Evolutionary conservation across 2,113 vertebrate genomes (phyloP).

Genomic region (Amphilophus citrinellus): DNA sequence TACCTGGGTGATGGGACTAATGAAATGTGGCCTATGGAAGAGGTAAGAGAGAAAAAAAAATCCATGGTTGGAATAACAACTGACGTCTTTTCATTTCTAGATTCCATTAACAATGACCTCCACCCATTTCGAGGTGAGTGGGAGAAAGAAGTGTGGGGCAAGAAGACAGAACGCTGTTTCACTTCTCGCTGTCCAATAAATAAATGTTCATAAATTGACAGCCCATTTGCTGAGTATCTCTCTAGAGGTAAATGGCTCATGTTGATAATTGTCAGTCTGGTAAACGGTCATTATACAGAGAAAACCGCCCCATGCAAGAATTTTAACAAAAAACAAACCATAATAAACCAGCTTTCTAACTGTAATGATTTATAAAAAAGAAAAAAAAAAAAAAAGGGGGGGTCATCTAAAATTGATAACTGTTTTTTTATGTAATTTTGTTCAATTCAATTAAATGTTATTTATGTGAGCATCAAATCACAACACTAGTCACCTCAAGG

Average conservation of each 20-base stretch:
- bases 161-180: not conserved
- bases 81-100: conserved; percentile 46
- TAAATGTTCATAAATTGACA: conserved; percentile 9
- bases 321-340: not conserved
- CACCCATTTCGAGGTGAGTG: conserved; percentile 3
- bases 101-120: conserved; percentile 56
- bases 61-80: conserved; percentile 60
- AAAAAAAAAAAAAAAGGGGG: too few species aligned
- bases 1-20: conserved; percentile 69
- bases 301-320: not conserved
- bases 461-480: too few species aligned
- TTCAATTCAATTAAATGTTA: too few species aligned
- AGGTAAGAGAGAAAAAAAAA: conserved; percentile 11
- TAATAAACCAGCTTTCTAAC: not conserved
- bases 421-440: not conserved
- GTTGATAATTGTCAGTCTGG: conserved; percentile 4
- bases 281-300: not conserved
- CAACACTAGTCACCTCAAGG: too few species aligned
- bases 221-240: conserved; percentile 2
- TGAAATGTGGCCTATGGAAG: conserved; percentile 55
- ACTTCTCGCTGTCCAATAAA: not conserved
- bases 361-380: not conserved
- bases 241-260: not conserved
- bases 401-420: not conserved
- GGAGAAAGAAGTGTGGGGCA: not conserved